Evolutionary conservation across 2,113 vertebrate species (phyloP).

Genomic region (Cinclus mexicanus): DNA sequence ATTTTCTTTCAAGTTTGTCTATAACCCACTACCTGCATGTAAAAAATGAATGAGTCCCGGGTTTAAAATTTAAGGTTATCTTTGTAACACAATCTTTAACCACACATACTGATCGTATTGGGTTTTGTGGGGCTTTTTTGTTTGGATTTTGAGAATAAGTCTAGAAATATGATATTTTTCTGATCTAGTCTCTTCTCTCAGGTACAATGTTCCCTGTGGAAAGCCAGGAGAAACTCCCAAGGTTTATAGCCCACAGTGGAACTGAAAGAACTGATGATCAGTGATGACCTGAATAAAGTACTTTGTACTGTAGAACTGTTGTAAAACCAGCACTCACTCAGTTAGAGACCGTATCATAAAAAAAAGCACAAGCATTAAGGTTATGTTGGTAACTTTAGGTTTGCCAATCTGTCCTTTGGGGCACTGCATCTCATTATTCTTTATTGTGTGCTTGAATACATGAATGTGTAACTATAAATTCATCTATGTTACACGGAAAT

Average conservation of each 20-base stretch:
- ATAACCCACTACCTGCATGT: background rate
- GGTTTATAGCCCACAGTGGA: background rate
- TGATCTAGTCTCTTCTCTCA: background rate
- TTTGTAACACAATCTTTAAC: background rate
- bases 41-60: background rate
- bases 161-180: background rate
- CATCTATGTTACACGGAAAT: background rate
- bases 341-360: background rate
- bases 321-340: background rate
- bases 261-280: background rate
- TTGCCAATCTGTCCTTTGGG: background rate
- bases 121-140: background rate
- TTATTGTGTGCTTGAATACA: background rate
- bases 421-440: background rate
- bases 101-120: background rate
- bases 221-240: background rate
- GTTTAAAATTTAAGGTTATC: background rate
- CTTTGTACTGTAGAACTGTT: background rate
- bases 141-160: background rate
- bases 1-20: background rate
- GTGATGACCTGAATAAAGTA: background rate
- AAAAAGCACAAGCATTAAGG: background rate
- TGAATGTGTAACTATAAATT: background rate
- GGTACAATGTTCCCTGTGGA: background rate
- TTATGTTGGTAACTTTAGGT: background rate